Conservation (phyloP, 1,140 invertebrate genomes). For the Anastrepha ludens region DNA sequence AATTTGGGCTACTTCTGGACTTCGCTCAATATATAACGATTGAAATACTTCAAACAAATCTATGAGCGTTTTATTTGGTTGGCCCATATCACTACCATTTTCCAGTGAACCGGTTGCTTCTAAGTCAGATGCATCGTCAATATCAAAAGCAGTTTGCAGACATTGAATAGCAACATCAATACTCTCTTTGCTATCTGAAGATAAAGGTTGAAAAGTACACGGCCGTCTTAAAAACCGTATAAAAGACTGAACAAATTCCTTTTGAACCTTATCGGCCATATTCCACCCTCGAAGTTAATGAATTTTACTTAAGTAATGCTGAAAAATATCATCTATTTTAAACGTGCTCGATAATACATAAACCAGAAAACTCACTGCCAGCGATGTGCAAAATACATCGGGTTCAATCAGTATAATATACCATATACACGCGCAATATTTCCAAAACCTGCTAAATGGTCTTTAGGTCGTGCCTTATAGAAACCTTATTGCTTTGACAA, state of each 20-base stretch:
- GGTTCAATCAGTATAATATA: too few relatives aligned
- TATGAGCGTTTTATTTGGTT: conserved; percentile 57
- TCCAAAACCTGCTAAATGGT: too few relatives aligned
- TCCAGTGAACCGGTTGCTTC: conserved; percentile 42
- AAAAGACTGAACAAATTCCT: conserved; percentile 69
- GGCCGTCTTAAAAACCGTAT: conserved; percentile 71
- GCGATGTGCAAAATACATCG: too few relatives aligned
- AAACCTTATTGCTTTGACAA: too few relatives aligned
- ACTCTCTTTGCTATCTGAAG: conserved; percentile 84
- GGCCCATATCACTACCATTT: conserved; percentile 25
- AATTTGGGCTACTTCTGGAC: conserved; percentile 77
- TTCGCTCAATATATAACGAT: conserved; percentile 69
- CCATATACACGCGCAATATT: too few relatives aligned
- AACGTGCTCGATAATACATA: too few relatives aligned
- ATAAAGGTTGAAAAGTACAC: conserved; percentile 62
- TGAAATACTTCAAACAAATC: conserved; percentile 76
- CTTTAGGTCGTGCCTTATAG: too few relatives aligned
- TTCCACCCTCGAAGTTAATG: conserved; percentile 40
- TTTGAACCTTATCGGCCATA: conserved; percentile 70
- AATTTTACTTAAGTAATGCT: too few relatives aligned
- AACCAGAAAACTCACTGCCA: too few relatives aligned
- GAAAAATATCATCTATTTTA: too few relatives aligned
- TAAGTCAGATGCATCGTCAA: conserved; percentile 73
- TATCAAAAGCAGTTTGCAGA: conserved; percentile 86
- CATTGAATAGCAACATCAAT: conserved; percentile 88